A percentile compares a stretch with the other conserved stretches of the same genome.
Evolutionary conservation across 2,797 vertebrate species (phyloP).

Genomic region (Sorex maritimensis): DNA sequence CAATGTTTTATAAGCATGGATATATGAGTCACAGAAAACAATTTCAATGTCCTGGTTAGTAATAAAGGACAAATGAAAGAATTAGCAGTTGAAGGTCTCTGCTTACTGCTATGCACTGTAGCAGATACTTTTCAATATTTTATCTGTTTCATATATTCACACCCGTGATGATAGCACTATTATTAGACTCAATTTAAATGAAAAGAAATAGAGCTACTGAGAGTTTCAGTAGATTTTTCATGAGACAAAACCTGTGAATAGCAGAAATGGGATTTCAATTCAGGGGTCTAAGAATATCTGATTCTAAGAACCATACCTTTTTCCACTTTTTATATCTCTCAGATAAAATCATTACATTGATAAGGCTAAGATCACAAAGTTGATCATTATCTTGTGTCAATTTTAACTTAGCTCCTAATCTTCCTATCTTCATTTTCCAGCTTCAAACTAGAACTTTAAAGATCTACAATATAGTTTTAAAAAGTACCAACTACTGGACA

Average conservation of each 20-base stretch:
- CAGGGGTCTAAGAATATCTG: not conserved
- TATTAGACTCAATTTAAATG: conserved; percentile 30
- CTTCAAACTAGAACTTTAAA: conserved; percentile 12
- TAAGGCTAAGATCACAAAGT: conserved; percentile 8
- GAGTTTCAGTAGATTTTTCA: conserved; percentile 41
- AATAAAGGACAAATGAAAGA: conserved; percentile 59
- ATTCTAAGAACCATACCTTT: not conserved
- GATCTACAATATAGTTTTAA: not conserved
- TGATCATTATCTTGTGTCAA: not conserved
- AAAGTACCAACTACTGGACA: not conserved
- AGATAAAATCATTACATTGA: not conserved
- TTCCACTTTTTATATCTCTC: not conserved
- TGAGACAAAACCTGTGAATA: conserved; percentile 6
- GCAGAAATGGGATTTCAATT: not conserved
- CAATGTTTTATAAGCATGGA: conserved; percentile 70
- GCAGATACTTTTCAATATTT: conserved; percentile 38
- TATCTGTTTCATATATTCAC: not conserved
- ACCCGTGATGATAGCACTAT: conserved; percentile 26
- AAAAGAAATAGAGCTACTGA: conserved; percentile 40
- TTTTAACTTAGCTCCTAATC: not conserved
- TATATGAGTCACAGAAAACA: conserved; percentile 49
- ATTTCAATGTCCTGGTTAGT: conserved; percentile 49
- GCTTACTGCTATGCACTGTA: not conserved
- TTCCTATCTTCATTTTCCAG: not conserved
- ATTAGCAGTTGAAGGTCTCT: not conserved